These are phyloP conservation scores for Hoplostethus mediterraneus DNA, from an alignment of 2,797 vertebrate genomes.

Conservation along the genomic window DNA sequence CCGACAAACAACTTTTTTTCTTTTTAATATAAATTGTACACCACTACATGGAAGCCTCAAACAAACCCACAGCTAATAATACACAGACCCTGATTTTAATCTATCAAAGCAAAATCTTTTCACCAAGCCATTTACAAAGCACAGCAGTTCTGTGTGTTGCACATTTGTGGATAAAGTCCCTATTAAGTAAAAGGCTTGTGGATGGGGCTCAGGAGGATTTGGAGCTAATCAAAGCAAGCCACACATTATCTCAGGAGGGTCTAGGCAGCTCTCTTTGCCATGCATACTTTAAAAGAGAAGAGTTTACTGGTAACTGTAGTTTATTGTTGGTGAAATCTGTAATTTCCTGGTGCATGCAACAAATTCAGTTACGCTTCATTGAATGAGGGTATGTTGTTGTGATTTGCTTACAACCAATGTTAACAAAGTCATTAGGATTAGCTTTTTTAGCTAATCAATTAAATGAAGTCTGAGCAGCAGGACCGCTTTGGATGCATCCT, in stretches of 20 bases:
- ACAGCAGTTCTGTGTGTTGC: neutral
- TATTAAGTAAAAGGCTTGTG: conserved; percentile 10
- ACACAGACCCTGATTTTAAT: neutral
- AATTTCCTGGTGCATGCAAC: neutral
- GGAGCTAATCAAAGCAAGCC: conserved; percentile 54
- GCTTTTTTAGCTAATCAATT: conserved; percentile 36
- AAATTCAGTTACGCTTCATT: neutral
- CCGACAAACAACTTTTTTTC: neutral
- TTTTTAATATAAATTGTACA: neutral
- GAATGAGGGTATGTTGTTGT: conserved; percentile 3
- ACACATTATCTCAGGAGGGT: conserved; percentile 28
- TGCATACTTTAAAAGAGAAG: conserved; percentile 13
- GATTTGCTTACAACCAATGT: conserved; percentile 22
- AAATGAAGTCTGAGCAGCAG: conserved; percentile 28
- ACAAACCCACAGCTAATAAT: neutral
- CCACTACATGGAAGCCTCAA: neutral
- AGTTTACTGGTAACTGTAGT: neutral
- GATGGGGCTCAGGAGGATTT: conserved; percentile 37
- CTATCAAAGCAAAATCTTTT: neutral
- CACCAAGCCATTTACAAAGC: neutral
- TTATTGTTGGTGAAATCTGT: neutral
- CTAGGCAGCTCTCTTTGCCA: conserved; percentile 24
- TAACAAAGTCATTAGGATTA: conserved; percentile 39
- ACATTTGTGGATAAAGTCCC: conserved; percentile 15
- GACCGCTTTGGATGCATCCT: conserved; percentile 22